Base-by-base conservation (phyloP, 1,140 invertebrate genomes). In the Hirudo medicinalis region DNA sequence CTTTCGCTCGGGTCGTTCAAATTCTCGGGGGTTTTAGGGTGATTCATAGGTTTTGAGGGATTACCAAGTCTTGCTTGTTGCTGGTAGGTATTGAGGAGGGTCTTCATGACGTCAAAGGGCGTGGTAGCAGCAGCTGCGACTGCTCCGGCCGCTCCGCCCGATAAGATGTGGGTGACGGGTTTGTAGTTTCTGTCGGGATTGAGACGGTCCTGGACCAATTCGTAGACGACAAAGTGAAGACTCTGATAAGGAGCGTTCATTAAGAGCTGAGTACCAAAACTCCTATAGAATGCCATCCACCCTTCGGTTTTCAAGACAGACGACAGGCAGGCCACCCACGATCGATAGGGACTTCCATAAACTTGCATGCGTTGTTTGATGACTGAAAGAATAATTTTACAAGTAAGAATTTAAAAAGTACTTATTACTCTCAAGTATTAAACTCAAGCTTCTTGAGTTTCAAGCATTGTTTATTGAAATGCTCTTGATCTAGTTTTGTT, bases 311-410 rank as follows among this genome's bases (percentile, higher is more conserved):
- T 83, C 78, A 91, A 92, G 66, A 95, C 85, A 76, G 87, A 86
- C 60, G 84, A 80, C 75, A 91, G 85, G 85, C 94, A 98, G 72
- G 89, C 85, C 55, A 88, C 79, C 72, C 90, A 89, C 72, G 88
- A 88, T 81, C 87, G 88, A 83, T 97, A 97, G 15, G 92, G 92
- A 68, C 92, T 96, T 80, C 92, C 90, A 80, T 90, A 89, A 91
- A 99, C 95, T 86, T 99, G 96, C 85, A 99, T 87, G 75, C 96
- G 86, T 82, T 99, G 96, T 82, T 99, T 99, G n/a, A 99, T 89
- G 77, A 97, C 93, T 94, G 85, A 68, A 87, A 68, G 20, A 68
- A 88, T 70, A 89, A 90, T 85, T 99, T 96, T 82, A 20, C 2
- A 63, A 13, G 29, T 27, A 63, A 32, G 57, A 63, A 63, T 63